Evolutionary conservation across 2,888 invertebrate species (phyloP).

Genomic region (Oscheius sp.): DNA sequence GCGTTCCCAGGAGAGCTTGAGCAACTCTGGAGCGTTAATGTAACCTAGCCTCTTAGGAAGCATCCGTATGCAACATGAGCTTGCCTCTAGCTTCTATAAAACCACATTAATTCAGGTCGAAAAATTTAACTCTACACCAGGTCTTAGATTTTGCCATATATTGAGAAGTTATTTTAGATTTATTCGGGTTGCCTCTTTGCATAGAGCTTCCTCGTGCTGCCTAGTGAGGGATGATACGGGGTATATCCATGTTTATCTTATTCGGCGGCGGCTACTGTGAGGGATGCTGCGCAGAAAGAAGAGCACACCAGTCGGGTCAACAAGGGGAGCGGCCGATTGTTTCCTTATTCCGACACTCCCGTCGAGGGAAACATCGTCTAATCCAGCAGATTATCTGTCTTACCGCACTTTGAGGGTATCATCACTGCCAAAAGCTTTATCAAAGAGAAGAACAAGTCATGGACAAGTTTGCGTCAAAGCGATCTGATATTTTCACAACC

Average conservation of each 20-base stretch:
- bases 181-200: no score
- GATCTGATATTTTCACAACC: constrained; percentile 17
- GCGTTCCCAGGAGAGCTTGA: no score
- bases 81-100: no score
- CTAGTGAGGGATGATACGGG: constrained; percentile 28
- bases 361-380: constrained; percentile 23
- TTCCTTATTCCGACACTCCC: constrained; percentile 29
- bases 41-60: no score
- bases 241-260: constrained; percentile 29
- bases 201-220: constrained; percentile 16
- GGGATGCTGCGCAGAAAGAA: constrained; percentile 25
- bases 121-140: no score
- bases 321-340: constrained; percentile 29
- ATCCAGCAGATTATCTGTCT: constrained; percentile 24
- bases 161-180: no score
- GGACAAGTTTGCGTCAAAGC: constrained; percentile 17
- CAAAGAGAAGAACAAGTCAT: background rate
- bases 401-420: constrained; percentile 23
- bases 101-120: no score
- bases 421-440: background rate
- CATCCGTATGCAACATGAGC: no score
- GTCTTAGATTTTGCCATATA: no score
- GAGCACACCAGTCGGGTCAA: constrained; percentile 29
- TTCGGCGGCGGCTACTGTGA: constrained; percentile 31
- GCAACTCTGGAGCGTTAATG: no score